Evolutionary conservation across 2,797 vertebrate species (phyloP), one percentile per base, ranked within the genome.

Genomic region (Epinephelus coioides): DNA sequence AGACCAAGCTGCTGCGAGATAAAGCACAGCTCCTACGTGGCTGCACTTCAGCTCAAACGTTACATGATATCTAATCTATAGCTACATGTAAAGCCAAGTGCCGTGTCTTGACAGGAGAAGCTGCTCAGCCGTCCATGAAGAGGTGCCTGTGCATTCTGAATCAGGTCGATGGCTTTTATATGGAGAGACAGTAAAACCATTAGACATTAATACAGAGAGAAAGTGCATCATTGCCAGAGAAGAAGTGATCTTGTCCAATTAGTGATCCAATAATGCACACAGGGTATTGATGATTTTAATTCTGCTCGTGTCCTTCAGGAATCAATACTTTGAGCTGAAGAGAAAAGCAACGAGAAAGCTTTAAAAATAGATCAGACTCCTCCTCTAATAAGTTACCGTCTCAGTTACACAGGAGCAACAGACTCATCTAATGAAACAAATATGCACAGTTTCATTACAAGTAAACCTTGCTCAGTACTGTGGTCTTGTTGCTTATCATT

Each of bases 41-140:
- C 30, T 46, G 73, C 27, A 1, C 25, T 49, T 68, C 14, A 65
- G 1, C 38, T 53, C 2, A 21, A 23, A 43, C 17, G 51, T 59
- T 50, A 30, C 63, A 44, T 21, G 49, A 70, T 56, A 69, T 62
- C 44, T 66, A 23, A 71, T 82, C 71, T 73, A 25, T 13, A 11
- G 30, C 66, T 67, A 2, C 63, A 65, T 17, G 40, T 21, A 27
- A 66, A 51, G 25, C 43, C 0, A 9, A 60, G 50, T 9, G 55
- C 27, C 12, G 15, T 38, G 65, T 64, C 65, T 57, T 47, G 19
- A 49, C 10, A 50, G 63, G 27, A 40, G 25, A 19, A 30, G 23
- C 11, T 25, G 64, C 57, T 44, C 55, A 55, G 21, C 30, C 23
- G 46, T 51, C 62, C 57, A 14, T 14, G 44, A 25, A 46, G 49